Evolutionary conservation across 2,888 invertebrate genomes (phyloP), one percentile per base, ranked within the genome.

Genomic region (Meiosimyza decipiens): DNA sequence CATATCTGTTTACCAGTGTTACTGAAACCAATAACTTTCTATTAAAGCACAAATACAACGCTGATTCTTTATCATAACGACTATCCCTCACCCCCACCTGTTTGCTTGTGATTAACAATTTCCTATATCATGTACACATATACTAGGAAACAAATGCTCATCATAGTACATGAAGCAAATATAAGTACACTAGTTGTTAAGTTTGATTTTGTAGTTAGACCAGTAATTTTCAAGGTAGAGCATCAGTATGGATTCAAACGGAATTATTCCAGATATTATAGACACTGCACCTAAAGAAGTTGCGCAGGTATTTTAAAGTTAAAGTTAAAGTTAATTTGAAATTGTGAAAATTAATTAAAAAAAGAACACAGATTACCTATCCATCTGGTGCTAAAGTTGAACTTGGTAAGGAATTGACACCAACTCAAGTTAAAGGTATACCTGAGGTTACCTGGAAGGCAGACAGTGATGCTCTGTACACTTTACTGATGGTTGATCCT

Each of bases 351-450:
- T 9, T 60, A 47, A n/a, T 18, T 50, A 11, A 64, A 64, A 64
- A 18, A 15, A 47, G 16, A 9, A 4, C 6, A 13, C 76, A 82
- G 83, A 74, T 85, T 50, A 72, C 75, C 0, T 86, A 82, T 75
- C 77, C 79, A 2, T 82, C 80, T 2, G 89, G 89, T 3, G 87
- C 87, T 1, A 84, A 83, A 60, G 91, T 90, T 6, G 82, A 83
- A 11, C 73, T 91, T 69, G 95, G 95, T 63, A 93, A 93, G 79
- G 91, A 90, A 78, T 86, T 95, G 74, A 94, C 94, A 0, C 94
- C 94, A 0, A 93, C 92, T 0, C 90, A 91, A 79, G 87, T 87
- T 1, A 85, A 85, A 76, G 82, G 86, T 76, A 77, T 79, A 72
- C 87, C 87, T 15, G 79, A 81, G 57, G 80, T 87, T 2, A 80